Conservation (phyloP, 2,113 vertebrate species). For the Corapipo altera region DNA sequence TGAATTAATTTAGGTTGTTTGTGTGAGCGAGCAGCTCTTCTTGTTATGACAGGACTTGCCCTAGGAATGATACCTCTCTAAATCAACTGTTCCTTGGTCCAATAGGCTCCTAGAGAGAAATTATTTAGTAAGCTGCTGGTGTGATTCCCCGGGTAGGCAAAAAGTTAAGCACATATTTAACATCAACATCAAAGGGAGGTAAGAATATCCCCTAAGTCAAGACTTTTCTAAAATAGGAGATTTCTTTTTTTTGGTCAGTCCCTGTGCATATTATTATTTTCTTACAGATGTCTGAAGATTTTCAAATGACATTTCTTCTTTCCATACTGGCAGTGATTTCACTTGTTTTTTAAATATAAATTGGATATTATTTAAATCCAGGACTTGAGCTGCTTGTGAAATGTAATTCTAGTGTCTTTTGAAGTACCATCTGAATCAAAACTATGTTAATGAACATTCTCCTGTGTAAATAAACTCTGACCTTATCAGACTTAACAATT, state of each 20-base stretch:
- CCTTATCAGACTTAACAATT: slow-evolving; percentile 18
- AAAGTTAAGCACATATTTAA: slow-evolving; percentile 36
- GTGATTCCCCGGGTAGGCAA: not conserved
- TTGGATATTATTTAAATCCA: slow-evolving; percentile 22
- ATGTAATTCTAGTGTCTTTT: slow-evolving; percentile 3
- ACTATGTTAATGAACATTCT: slow-evolving; percentile 8
- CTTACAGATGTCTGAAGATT: not conserved
- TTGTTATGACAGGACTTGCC: not conserved
- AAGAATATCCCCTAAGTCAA: not conserved
- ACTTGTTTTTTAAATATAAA: not conserved
- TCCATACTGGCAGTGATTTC: not conserved
- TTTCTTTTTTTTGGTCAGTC: not conserved
- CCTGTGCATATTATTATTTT: not conserved
- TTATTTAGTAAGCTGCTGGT: not conserved
- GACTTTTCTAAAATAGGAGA: not conserved
- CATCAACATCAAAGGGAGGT: not conserved
- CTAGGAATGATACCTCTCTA: not conserved
- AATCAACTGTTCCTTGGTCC: not conserved
- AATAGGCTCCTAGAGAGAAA: not conserved
- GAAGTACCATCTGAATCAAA: not conserved
- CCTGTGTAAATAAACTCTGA: slow-evolving; percentile 31
- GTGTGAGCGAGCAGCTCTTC: not conserved
- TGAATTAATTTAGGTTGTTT: not conserved
- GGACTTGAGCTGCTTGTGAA: not conserved
- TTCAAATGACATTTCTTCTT: not conserved